These are phyloP conservation scores for Pseudoips prasinana DNA, from an alignment of 2,888 invertebrate species.

Conservation along the genomic window DNA sequence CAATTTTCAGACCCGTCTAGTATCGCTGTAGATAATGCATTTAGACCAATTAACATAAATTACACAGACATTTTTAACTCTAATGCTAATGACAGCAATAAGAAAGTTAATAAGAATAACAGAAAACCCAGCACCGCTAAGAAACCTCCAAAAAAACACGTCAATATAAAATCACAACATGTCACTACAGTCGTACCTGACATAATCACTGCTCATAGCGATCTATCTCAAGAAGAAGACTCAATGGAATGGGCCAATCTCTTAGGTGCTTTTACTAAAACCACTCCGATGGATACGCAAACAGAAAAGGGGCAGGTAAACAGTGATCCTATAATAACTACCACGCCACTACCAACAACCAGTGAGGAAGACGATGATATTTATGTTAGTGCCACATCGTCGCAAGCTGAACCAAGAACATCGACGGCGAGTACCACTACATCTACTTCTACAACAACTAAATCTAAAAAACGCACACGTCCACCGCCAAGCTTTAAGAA, in stretches of 20 bases:
- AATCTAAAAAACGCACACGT: slow-evolving; percentile 61
- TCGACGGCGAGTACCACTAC: slow-evolving; percentile 33
- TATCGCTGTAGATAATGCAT: slow-evolving; percentile 53
- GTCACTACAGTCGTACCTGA: slow-evolving; percentile 57
- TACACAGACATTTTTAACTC: slow-evolving; percentile 30
- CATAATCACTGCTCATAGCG: slow-evolving; percentile 57
- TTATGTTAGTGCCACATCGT: slow-evolving; percentile 6
- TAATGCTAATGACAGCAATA: slow-evolving; percentile 31
- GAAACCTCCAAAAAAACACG: slow-evolving; percentile 57
- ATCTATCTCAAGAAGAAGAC: slow-evolving; percentile 40
- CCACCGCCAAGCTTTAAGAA: slow-evolving; percentile 63
- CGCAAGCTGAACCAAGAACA: slow-evolving; percentile 1
- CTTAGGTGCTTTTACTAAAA: slow-evolving; percentile 64
- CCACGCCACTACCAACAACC: slow-evolving; percentile 30
- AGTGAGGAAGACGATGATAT: slow-evolving; percentile 3
- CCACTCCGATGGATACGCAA: slow-evolving; percentile 63
- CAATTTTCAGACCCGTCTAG: slow-evolving; percentile 53
- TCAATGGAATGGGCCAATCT: slow-evolving; percentile 62
- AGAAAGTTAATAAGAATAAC: slow-evolving; percentile 41
- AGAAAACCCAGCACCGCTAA: slow-evolving; percentile 43
- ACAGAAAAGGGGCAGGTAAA: slow-evolving; percentile 42
- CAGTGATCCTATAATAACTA: slow-evolving; percentile 32
- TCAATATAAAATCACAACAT: slow-evolving; percentile 46
- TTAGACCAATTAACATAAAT: slow-evolving; percentile 62
- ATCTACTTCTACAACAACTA: slow-evolving; percentile 43